A percentile compares a stretch with the other conserved stretches of the same genome.
Conservation (phyloP, 2,797 vertebrate genomes). For the Pterois miles region DNA sequence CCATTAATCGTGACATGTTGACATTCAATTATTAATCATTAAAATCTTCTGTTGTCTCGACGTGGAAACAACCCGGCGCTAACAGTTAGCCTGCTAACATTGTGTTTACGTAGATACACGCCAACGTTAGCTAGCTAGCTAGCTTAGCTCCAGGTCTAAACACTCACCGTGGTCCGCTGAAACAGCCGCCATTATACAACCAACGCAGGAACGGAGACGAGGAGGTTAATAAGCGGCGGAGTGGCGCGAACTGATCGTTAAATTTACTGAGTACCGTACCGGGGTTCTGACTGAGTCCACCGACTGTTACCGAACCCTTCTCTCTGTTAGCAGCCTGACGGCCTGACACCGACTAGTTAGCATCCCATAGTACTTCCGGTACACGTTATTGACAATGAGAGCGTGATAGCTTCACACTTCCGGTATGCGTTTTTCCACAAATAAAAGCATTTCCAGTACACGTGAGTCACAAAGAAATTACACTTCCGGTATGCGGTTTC, state of each 20-base stretch:
- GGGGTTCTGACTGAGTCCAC: too few relatives aligned
- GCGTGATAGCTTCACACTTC: neutral
- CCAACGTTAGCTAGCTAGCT: constrained; percentile 29
- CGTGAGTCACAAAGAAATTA: constrained; percentile 22
- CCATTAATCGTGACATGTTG: neutral
- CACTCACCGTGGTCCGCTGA: constrained; percentile 38
- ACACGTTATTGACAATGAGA: constrained; percentile 37
- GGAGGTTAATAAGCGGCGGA: neutral
- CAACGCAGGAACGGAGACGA: neutral
- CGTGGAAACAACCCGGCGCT: neutral
- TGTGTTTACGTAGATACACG: neutral
- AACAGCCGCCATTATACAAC: neutral
- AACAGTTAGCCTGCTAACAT: neutral
- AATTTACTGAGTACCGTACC: neutral
- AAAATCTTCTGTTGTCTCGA: rapidly evolving
- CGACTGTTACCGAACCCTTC: neutral
- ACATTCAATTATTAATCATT: neutral
- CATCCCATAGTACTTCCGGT: neutral
- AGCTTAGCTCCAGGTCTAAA: neutral
- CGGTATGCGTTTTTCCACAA: too few relatives aligned
- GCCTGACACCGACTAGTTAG: neutral
- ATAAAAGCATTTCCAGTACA: neutral
- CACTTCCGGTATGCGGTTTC: constrained; percentile 19
- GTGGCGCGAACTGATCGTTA: too few relatives aligned
- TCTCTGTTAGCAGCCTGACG: neutral